These are phyloP conservation scores for Nothocercus nigrocapillus DNA, from an alignment of 2,113 vertebrate species.

Conservation along the genomic window DNA sequence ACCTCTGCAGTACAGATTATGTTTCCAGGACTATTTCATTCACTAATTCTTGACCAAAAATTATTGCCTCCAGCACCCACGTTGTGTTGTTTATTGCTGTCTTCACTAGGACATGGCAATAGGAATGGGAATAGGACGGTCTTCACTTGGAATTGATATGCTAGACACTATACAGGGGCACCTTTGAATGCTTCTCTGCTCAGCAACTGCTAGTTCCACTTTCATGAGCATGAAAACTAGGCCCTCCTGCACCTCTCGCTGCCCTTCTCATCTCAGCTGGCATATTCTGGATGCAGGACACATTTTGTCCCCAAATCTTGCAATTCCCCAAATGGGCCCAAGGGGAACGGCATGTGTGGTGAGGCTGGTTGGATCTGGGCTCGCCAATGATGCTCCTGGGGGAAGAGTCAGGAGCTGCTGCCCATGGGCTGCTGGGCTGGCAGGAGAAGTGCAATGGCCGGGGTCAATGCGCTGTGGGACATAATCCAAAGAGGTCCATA, in stretches of 20 bases:
- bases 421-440: too few relatives aligned
- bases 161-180: not conserved
- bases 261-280: not conserved
- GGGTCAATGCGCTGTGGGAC: not conserved
- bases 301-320: not conserved
- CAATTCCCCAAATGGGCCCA: accelerated
- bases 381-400: not conserved
- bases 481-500: accelerated
- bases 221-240: not conserved
- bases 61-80: not conserved
- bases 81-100: not conserved
- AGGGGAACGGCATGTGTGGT: accelerated
- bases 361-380: not conserved
- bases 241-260: not conserved
- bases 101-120: not conserved
- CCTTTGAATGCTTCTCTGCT: not conserved
- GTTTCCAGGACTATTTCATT: accelerated
- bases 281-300: not conserved
- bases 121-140: not conserved
- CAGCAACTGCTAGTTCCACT: not conserved
- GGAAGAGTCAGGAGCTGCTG: not conserved
- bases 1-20: accelerated
- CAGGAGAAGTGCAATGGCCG: not conserved
- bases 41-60: not conserved
- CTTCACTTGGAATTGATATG: not conserved